Evolutionary conservation across 2,797 vertebrate species (phyloP).

Genomic region (Pseudocheirus occidentalis): DNA sequence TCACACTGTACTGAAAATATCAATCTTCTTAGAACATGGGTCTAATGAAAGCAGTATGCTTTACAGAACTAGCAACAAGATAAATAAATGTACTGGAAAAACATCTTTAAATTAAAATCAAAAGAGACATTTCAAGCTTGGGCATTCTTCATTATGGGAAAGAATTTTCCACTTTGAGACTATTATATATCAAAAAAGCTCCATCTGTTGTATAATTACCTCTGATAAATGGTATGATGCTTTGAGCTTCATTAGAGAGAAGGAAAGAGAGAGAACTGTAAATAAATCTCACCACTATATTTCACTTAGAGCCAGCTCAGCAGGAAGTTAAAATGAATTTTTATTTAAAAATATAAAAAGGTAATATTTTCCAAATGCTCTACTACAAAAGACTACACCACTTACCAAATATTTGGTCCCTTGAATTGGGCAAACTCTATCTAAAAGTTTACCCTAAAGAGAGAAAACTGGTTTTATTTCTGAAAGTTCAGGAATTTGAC

Average conservation of each 20-base stretch:
- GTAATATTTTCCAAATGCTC: constrained; percentile 80
- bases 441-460: constrained; percentile 16
- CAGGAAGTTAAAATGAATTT: constrained; percentile 79
- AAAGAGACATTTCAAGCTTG: constrained; percentile 80
- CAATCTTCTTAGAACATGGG: constrained; percentile 65
- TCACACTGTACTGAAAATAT: constrained; percentile 59
- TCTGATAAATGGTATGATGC: constrained; percentile 82
- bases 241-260: constrained; percentile 80
- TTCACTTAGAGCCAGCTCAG: constrained; percentile 81
- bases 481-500: constrained; percentile 55
- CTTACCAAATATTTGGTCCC: constrained; percentile 70
- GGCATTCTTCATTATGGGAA: constrained; percentile 79
- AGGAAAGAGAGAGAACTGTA: constrained; percentile 77
- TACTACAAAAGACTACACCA: constrained; percentile 59
- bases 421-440: constrained; percentile 23
- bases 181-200: constrained; percentile 82
- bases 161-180: constrained; percentile 76
- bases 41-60: constrained; percentile 70
- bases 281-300: constrained; percentile 80
- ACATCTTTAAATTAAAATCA: constrained; percentile 79
- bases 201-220: constrained; percentile 84
- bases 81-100: constrained; percentile 73
- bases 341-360: constrained; percentile 35
- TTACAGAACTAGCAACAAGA: constrained; percentile 72
- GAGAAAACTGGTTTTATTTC: constrained; percentile 42